Conservation (phyloP, 2,888 invertebrate species). For the Ophion slaviceki region DNA sequence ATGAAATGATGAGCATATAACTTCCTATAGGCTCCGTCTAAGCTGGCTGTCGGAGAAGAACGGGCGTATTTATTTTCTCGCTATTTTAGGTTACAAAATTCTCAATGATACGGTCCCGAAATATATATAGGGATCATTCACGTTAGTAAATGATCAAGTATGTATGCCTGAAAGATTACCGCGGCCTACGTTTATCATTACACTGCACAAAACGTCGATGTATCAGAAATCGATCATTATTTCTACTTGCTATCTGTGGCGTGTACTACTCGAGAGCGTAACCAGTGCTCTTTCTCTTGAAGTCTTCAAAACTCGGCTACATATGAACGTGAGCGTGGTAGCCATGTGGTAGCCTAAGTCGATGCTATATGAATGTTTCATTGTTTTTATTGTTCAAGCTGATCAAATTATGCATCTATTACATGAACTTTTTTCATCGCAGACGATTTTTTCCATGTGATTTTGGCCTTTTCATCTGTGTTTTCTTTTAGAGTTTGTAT, state of each 20-base stretch:
- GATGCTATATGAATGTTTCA: no score
- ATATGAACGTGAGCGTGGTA: not conserved
- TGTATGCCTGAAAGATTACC: not conserved
- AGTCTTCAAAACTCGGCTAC: no score
- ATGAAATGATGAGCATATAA: slow-evolving; percentile 16
- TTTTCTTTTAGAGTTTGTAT: no score
- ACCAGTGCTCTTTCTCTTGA: no score
- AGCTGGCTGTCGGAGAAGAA: slow-evolving; percentile 30
- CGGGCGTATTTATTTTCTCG: not conserved
- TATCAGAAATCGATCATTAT: not conserved
- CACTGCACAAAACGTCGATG: not conserved
- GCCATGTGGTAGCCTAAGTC: no score
- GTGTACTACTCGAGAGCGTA: no score
- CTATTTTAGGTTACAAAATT: not conserved
- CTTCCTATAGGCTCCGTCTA: slow-evolving; percentile 28
- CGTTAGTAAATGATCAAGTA: not conserved
- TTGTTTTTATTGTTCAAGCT: no score
- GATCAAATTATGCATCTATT: no score
- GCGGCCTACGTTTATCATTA: not conserved
- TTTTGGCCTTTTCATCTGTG: no score
- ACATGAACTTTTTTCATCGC: no score
- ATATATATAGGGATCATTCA: not conserved
- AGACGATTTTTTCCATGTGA: no score
- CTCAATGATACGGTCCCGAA: not conserved
- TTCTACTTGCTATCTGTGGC: no score